These are phyloP conservation scores for Caenorhabditis plicata DNA, from an alignment of 2,888 invertebrate genomes.

Conservation along the genomic window DNA sequence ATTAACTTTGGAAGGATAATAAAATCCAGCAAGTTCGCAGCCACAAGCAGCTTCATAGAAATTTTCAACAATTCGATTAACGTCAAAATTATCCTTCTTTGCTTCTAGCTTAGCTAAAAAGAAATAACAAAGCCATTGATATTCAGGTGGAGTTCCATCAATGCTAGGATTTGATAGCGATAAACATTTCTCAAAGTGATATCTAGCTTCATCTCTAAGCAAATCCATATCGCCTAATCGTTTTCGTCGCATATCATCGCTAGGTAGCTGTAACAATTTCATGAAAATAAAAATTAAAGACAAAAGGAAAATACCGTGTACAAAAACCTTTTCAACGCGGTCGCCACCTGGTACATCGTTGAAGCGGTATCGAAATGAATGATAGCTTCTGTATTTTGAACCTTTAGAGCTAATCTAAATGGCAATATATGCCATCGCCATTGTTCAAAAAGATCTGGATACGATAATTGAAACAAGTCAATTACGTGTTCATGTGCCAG, in stretches of 20 bases:
- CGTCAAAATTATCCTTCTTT: slow-evolving; percentile 19
- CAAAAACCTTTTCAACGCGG: slow-evolving; percentile 30
- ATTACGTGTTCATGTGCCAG: slow-evolving; percentile 30
- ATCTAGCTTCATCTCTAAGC: slow-evolving; percentile 17
- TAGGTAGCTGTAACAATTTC: slow-evolving; percentile 13
- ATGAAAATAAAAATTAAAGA: too few relatives aligned
- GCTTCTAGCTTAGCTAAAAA: slow-evolving; percentile 42
- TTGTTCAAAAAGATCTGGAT: slow-evolving; percentile 16
- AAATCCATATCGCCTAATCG: not conserved
- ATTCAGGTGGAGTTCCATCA: slow-evolving; percentile 27
- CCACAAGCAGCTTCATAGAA: slow-evolving; percentile 49
- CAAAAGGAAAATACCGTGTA: too few relatives aligned
- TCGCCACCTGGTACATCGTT: slow-evolving; percentile 37
- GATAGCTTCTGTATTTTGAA: slow-evolving; percentile 26
- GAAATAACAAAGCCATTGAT: slow-evolving; percentile 46
- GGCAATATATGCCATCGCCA: slow-evolving; percentile 44
- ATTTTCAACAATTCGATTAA: slow-evolving; percentile 33
- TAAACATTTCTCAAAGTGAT: slow-evolving; percentile 29
- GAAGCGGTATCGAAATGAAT: slow-evolving; percentile 38
- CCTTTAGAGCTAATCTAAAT: slow-evolving; percentile 39
- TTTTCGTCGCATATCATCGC: slow-evolving; percentile 11
- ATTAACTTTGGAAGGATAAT: slow-evolving; percentile 38
- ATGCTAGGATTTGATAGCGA: slow-evolving; percentile 15
- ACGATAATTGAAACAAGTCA: slow-evolving; percentile 31
- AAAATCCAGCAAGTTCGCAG: slow-evolving; percentile 39